Evolutionary conservation across 2,797 vertebrate genomes (phyloP).

Genomic region (Podarcis siculus): DNA sequence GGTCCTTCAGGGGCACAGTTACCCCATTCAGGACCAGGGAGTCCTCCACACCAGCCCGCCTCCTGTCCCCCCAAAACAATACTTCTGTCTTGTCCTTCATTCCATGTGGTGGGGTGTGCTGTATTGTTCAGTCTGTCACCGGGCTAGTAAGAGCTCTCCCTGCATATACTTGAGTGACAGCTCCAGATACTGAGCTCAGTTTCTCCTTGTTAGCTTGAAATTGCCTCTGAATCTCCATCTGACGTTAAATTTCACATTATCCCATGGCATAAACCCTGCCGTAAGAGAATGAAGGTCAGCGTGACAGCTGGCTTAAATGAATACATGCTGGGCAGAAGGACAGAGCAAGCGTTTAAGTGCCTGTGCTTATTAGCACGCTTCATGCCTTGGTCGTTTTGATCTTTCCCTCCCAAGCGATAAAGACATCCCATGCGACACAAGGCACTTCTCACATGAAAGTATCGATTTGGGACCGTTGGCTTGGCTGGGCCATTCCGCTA

Average conservation of each 20-base stretch:
- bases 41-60: no score
- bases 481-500: neutral
- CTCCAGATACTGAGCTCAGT: neutral
- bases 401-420: conserved; percentile 1
- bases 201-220: neutral
- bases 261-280: neutral
- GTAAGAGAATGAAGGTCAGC: conserved; percentile 9
- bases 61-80: no score
- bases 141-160: no score
- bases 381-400: neutral
- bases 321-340: conserved; percentile 8
- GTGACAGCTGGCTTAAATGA: conserved; percentile 14
- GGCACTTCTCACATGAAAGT: conserved; percentile 11
- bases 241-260: conserved; percentile 5
- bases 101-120: neutral
- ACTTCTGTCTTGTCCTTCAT: no score
- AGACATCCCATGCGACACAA: neutral
- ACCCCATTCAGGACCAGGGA: no score
- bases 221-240: neutral
- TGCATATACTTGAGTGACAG: neutral
- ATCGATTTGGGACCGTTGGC: neutral
- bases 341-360: conserved; percentile 10
- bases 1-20: no score
- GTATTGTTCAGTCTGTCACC: no score
- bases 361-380: neutral